Base-by-base conservation (phyloP, 2,888 invertebrate species). In the Himalopsyche tibetana region DNA sequence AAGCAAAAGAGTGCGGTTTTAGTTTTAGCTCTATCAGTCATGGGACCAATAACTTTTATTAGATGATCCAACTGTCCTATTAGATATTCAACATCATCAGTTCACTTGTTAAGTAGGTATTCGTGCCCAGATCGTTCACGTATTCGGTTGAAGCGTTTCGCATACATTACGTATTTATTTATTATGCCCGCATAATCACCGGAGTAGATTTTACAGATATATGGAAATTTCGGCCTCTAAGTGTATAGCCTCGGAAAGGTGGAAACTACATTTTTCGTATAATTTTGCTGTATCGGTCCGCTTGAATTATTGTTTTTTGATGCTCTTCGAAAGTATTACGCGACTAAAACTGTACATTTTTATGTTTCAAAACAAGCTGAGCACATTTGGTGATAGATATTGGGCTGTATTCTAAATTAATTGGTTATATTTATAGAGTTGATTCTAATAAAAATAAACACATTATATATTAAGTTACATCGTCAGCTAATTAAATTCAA, bases 51-150 rank as follows among this genome's bases (percentile, higher is more conserved):
- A 45, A 40, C 40, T 15, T 51, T 2, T 51, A 51, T 15, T 15
- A 4, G 15, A 51, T 2, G 51, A 12, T 5, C 12, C 15, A 2
- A 51, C 51, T 51, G 51, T 15, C 51, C 0, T 15, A 51, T 51
- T 15, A 15, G 15, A 51, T 63, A 63, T 63, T 63, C 63, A 63
- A 45, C 42, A 17, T 83, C 63, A 56, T 36, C 84, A 85, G 85
- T 85, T 85, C 85, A 85, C 42, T 85, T 56, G 51, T 69, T 82
- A 85, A 85, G 45, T 85, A 69, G 85, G 85, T 85, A 69, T 82
- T 45, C 45, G 82, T 69, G 81, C 28, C 19, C 36, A n/a, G 82
- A 85, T n/a, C 81, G 81, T 42, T 82, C 40, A 15, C 19, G 19
- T 63, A 51, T 51, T 19, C 36, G 79, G 80, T 55, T 36, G 63